Evolutionary conservation across 2,888 invertebrate species (phyloP).

Genomic region (Tromatobia lineatoria): DNA sequence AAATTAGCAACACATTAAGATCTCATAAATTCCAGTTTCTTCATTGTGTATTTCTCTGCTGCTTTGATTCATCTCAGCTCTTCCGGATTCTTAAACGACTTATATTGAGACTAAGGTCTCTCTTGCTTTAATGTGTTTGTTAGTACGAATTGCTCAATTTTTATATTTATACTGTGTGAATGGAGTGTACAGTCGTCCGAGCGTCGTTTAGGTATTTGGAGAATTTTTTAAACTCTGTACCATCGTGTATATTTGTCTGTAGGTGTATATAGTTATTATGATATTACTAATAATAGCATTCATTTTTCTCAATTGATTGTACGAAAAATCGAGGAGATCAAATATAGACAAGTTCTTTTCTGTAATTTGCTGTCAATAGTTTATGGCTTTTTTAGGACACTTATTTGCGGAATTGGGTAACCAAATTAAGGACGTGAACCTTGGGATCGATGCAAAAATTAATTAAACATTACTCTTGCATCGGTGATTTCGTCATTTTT

Average conservation of each 20-base stretch:
- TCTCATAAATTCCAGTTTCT: conserved; percentile 8
- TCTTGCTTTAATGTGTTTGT: conserved; percentile 36
- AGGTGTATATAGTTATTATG: conserved; percentile 53
- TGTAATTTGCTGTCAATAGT: neutral
- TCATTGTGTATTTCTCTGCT: neutral
- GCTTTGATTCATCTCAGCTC: conserved; percentile 31
- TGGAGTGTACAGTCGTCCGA: conserved; percentile 48
- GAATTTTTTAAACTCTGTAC: conserved; percentile 29
- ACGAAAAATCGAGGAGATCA: conserved; percentile 41
- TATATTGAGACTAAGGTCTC: neutral
- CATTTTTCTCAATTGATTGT: conserved; percentile 55
- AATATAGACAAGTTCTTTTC: conserved; percentile 62
- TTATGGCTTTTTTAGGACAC: neutral
- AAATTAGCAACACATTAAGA: conserved; percentile 25
- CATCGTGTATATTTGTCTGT: conserved; percentile 57
- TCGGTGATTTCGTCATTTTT: too few relatives aligned
- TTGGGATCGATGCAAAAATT: neutral
- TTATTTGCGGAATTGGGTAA: neutral
- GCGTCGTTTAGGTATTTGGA: conserved; percentile 29
- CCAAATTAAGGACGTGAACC: neutral
- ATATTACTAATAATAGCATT: conserved; percentile 39
- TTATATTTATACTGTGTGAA: conserved; percentile 58
- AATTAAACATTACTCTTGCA: too few relatives aligned
- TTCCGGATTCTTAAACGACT: conserved; percentile 42
- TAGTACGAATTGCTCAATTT: conserved; percentile 66